These are phyloP conservation scores for Plumapathes pennacea DNA, from an alignment of 92 coral and sea anemone species.

Conservation along the genomic window DNA sequence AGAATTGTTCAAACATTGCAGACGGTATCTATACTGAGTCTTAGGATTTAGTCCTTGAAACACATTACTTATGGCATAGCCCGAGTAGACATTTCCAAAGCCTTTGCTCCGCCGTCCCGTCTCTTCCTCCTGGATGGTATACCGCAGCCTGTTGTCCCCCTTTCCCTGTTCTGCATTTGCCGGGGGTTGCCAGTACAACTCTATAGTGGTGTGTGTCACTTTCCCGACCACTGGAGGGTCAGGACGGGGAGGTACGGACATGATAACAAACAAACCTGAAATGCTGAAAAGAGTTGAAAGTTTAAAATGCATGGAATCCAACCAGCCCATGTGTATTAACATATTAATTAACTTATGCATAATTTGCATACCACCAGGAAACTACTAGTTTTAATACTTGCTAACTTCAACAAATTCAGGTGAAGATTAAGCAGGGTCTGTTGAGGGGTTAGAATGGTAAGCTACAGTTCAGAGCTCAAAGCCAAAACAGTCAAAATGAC, in stretches of 20 bases:
- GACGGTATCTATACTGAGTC: conserved; percentile 80
- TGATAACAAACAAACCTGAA: conserved; percentile 10
- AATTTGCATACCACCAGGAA: too few species aligned
- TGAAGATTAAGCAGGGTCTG: too few species aligned
- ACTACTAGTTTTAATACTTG: too few species aligned
- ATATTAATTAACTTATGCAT: too few species aligned
- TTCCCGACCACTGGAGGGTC: conserved; percentile 97
- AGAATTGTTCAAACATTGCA: conserved; percentile 71
- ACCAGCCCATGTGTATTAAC: too few species aligned
- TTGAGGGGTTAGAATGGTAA: too few species aligned
- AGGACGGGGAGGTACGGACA: conserved; percentile 91
- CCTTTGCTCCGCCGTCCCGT: conserved; percentile 75
- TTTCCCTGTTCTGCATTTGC: conserved; percentile 37
- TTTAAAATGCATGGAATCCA: conserved; percentile 1
- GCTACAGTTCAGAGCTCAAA: too few species aligned
- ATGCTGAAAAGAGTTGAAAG: conserved; percentile 1
- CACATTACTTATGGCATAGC: conserved; percentile 65
- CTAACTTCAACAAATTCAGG: too few species aligned
- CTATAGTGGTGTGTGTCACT: conserved; percentile 93
- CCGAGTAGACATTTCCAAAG: conserved; percentile 96
- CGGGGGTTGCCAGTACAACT: conserved; percentile 86
- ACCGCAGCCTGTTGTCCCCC: conserved; percentile 73
- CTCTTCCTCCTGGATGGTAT: conserved; percentile 90
- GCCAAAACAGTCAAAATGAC: too few species aligned
- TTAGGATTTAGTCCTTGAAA: conserved; percentile 91